A percentile compares a stretch with the other conserved stretches of the same genome.
Conservation (phyloP, 2,113 vertebrate genomes). For the Hemicordylus capensis region DNA sequence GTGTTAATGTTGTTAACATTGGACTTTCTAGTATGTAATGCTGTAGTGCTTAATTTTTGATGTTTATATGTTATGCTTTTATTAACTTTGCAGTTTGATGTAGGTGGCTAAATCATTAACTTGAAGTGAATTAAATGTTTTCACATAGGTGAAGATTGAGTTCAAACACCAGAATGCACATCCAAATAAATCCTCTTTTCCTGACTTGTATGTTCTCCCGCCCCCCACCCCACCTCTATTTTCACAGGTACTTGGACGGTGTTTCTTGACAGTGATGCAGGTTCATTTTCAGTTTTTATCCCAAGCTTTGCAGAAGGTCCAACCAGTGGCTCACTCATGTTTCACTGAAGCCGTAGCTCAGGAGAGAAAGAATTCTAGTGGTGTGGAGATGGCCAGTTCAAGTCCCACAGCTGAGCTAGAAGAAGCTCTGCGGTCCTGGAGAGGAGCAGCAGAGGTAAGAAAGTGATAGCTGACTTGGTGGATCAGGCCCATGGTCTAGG, state of each 20-base stretch:
- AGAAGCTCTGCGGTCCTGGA: conserved; percentile 93
- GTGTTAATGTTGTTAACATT: no score
- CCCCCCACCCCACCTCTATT: no score
- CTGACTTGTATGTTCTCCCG: no score
- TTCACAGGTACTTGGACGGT: conserved; percentile 91
- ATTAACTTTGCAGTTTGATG: neutral
- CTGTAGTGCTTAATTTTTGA: no score
- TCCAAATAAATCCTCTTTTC: neutral
- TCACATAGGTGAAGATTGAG: neutral
- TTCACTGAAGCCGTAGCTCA: conserved; percentile 92
- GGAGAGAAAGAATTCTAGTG: conserved; percentile 81
- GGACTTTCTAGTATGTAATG: no score
- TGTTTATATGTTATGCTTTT: neutral
- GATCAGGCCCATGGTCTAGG: neutral
- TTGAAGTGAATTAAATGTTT: neutral
- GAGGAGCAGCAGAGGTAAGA: conserved; percentile 91
- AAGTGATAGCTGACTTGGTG: neutral
- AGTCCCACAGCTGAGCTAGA: conserved; percentile 87
- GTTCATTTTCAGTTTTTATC: conserved; percentile 99
- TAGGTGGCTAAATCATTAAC: neutral
- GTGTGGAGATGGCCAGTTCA: conserved; percentile 67
- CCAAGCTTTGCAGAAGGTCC: conserved; percentile 95
- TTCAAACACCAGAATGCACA: neutral
- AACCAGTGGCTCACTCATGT: conserved; percentile 95
- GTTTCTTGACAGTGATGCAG: conserved; percentile 98